Evolutionary conservation across 2,797 vertebrate species (phyloP).

Genomic region (Carcharodon carcharias): DNA sequence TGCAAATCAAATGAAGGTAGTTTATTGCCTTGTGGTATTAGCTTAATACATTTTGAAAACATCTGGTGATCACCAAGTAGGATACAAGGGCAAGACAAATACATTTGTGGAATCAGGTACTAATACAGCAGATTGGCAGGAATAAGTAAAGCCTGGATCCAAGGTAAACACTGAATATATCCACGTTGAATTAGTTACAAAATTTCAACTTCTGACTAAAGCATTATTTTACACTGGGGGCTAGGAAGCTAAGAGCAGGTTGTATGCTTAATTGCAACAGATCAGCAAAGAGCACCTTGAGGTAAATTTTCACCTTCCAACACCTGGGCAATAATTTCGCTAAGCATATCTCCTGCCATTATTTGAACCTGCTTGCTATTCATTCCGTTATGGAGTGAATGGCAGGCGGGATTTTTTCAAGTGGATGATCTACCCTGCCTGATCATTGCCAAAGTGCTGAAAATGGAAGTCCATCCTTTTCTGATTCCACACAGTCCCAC

Average conservation of each 20-base stretch:
- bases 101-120: not conserved
- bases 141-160: not conserved
- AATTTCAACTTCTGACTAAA: not conserved
- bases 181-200: not conserved
- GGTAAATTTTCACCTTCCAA: not conserved
- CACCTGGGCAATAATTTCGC: not conserved
- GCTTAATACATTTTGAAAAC: not conserved
- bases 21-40: conserved; percentile 13
- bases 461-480: not conserved
- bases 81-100: not conserved
- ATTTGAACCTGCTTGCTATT: not conserved
- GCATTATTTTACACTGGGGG: not conserved
- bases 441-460: not conserved
- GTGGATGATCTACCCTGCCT: too few species aligned
- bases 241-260: not conserved
- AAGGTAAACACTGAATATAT: not conserved
- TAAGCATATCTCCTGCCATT: not conserved
- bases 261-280: not conserved
- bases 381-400: not conserved
- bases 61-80: not conserved
- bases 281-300: not conserved
- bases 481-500: not conserved
- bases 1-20: conserved; percentile 16
- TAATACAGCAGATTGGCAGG: not conserved
- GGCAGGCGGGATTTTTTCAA: too few species aligned